Evolutionary conservation across 2,797 vertebrate species (phyloP), one percentile per base, ranked within the genome.

Genomic region (Tachyglossus aculeatus): DNA sequence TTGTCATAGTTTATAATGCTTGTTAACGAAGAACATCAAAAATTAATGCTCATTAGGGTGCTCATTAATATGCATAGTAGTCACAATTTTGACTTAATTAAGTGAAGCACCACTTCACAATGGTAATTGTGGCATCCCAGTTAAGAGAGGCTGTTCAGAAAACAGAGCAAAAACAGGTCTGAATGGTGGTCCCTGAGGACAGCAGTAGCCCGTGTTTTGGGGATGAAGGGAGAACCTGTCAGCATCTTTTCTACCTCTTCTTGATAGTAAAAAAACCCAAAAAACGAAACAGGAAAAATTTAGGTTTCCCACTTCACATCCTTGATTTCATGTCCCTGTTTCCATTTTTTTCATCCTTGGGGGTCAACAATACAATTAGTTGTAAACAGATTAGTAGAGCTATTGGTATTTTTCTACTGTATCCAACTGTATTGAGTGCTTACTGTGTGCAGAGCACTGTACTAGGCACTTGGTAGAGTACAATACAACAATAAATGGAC

Each of bases 11-110:
- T 90, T 93, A 91, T 88, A 91, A 88, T 80, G 83, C 89, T 88
- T 88, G 84, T 92, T 93, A 94, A 91, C 1, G 50, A 91, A 90
- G 68, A 91, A 84, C 90, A 93, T 94, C 24, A 93, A 93, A 94
- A 92, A 93, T 91, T 91, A 92, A 93, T 92, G 89, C 89, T 92
- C 84, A 86, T 91, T 91, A 90, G 77, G 71, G 40, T 76, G 65
- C 77, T 92, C 78, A 90, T 94, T 93, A 93, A 91, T 92, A 94
- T 93, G 88, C 88, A 90, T 53, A 2, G 41, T 41, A 56, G 77
- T 82, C 34, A 12, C 81, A 76, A 71, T 85, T 93, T 90, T 87
- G 89, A 86, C 86, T 89, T 93, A 88, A 93, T 93, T 91, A 91
- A 82, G 68, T 58, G 74, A 85, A 93, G 83, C 82, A 85, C 57